Base-by-base conservation (phyloP, 2,113 vertebrate species). In the Chrysochloris asiatica region DNA sequence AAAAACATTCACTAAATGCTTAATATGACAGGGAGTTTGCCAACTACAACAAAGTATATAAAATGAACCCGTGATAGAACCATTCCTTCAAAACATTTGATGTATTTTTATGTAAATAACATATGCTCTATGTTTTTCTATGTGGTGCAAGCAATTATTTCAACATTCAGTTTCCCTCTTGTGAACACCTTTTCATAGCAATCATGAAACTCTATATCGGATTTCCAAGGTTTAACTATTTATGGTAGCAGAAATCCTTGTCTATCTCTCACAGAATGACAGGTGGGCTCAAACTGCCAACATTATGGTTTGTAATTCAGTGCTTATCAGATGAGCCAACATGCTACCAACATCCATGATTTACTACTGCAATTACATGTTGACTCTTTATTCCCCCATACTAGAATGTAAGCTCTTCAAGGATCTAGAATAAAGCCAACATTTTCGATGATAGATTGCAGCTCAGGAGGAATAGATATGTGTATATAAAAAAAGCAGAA, bases 361-460 rank as follows among this genome's bases (percentile, higher is more conserved):
- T 22, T 12, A 38, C 8, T 10, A 48, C 22, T 72, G 30, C 33
- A 80, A 38, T 26, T 30, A 13, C 48, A 59, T 73, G 0, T 52
- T 73, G 88, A 50, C 8, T 59, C 30, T 41, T n/a, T n/a, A 7
- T 19, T 4, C 0, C 6, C 30, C 8, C 22, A 19, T 6, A 43
- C 4, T 30, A 48, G 47, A 92, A 54, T 54, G 10, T 67, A n/a
- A n/a, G n/a, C n/a, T n/a, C n/a, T n/a, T n/a, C n/a, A n/a, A n/a
- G 9, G 30, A 65, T 80, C 41, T 83, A 80, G n/a, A 30, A 80
- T 71, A 38, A 88, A 6, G 81, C 30, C 19, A 72, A 38, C 3
- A 4, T 56, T 90, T 90, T 85, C 52, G 50, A 33, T 26, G 48
- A 47, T 45, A 93, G 73, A 76, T 47, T 63, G 28, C 43, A 95